phyloP scores from a whole-genome alignment of 2,113 vertebrate genomes.

The Ploceus nigricollis region DNA sequence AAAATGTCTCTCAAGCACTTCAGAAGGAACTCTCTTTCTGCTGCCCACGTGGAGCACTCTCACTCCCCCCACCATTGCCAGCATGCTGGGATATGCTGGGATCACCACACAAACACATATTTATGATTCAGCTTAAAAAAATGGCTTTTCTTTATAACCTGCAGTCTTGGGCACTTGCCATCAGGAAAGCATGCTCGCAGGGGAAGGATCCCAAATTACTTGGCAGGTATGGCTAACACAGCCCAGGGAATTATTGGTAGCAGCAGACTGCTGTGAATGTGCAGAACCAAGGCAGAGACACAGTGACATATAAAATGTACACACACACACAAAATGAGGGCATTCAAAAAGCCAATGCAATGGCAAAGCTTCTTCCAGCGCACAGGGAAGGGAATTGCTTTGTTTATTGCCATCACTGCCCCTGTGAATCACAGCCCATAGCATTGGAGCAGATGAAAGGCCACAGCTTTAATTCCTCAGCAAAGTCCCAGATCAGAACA shows the following conservation, averaged over 20 bases:
- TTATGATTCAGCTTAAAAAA: constrained; percentile 20
- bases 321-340: background rate
- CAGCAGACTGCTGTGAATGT: background rate
- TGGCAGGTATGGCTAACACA: background rate
- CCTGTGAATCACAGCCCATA: background rate
- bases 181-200: background rate
- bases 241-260: background rate
- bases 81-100: background rate
- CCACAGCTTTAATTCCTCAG: background rate
- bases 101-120: background rate
- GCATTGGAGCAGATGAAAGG: background rate
- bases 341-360: background rate
- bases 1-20: background rate
- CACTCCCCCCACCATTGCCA: fast-evolving
- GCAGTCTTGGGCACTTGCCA: background rate
- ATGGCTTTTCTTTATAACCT: background rate
- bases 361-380: background rate
- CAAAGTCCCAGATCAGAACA: background rate
- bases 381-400: background rate
- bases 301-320: background rate
- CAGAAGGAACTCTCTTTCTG: background rate
- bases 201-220: constrained; percentile 7
- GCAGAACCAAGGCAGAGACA: background rate
- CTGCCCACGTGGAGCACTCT: background rate
- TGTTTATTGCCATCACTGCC: background rate